Evolutionary conservation across 2,113 vertebrate genomes (phyloP), one percentile per base, ranked within the genome.

Genomic region (Thunnus maccoyii): DNA sequence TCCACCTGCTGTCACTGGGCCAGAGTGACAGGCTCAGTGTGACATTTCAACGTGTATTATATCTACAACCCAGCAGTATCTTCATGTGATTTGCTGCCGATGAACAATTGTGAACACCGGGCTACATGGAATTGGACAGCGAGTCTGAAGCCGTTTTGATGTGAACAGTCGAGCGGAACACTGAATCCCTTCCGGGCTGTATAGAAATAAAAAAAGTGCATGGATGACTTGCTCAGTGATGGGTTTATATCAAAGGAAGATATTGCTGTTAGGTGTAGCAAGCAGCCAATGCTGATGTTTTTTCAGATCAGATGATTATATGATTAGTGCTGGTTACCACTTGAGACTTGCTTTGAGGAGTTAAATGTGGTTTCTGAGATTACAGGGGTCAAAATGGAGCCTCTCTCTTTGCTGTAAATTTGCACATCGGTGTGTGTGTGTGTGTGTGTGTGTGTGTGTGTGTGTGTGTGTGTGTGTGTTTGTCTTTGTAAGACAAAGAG

Each of bases 181-280:
- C 79, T 87, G 86, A 85, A 91, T 86, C 83, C 83, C 73, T 71
- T 65, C 67, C 17, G 20, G 82, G 77, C 78, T 47, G 52, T 79
- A 69, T 44, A 72, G 84, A 68, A 83, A 63, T 69, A 56, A 55
- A 75, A 68, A 70, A 80, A 65, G 71, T 32, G 36, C 82, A 85
- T 46, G 76, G 79, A 66, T 83, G 85, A 82, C 57, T 86, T 76
- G 84, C 72, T 84, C 36, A 2, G 64, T 51, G 77, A 76, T 79
- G 84, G 60, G 71, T 84, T 81, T 54, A 78, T 90, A 84, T 88
- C 80, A 92, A 87, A 89, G 68, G 67, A 56, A 84, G 54, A 74
- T 27, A 57, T 76, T 72, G 78, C 75, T 65, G 70, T 51, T n/a
- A 72, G 77, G 82, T 82, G 82, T 47, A 73, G 78, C 41, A 44